Percentiles rank a stretch among this genome's conserved stretches.
These are phyloP conservation scores for Chloroclysta siterata DNA, from an alignment of 2,888 invertebrate species.

Conservation along the genomic window DNA sequence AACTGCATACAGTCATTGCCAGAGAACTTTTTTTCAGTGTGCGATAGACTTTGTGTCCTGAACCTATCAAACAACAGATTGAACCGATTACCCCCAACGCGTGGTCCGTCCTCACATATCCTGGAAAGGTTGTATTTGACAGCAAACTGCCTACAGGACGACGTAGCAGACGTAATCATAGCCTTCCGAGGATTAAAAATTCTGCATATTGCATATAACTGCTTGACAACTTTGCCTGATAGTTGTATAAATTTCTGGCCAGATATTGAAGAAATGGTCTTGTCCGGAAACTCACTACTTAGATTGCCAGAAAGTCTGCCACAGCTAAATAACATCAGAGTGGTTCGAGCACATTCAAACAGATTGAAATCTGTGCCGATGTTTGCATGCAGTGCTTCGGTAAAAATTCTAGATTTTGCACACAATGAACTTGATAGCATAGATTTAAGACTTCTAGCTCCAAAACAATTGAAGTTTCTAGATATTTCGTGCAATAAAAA, in stretches of 20 bases:
- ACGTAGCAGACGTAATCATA: conserved; percentile 87
- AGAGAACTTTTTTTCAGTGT: conserved; percentile 89
- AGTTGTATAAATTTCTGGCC: conserved; percentile 90
- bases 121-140: conserved; percentile 90
- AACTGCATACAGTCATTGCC: conserved; percentile 91
- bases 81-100: conserved; percentile 87
- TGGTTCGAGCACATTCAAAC: conserved; percentile 93
- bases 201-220: conserved; percentile 92
- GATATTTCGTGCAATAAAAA: conserved; percentile 94
- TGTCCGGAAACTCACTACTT: conserved; percentile 92
- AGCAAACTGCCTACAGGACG: conserved; percentile 91
- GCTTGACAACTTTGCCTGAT: conserved; percentile 89
- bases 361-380: conserved; percentile 90
- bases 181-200: conserved; percentile 87
- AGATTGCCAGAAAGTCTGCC: conserved; percentile 91
- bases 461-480: conserved; percentile 92
- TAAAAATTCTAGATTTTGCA: conserved; percentile 93
- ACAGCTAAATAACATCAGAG: conserved; percentile 88
- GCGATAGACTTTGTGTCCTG: conserved; percentile 87
- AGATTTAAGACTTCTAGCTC: conserved; percentile 90
- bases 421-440: conserved; percentile 93
- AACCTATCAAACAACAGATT: conserved; percentile 93
- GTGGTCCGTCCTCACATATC: conserved; percentile 85
- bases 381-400: conserved; percentile 89
- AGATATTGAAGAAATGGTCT: conserved; percentile 91